Conservation (phyloP, 2,888 invertebrate genomes). For the Rhorus exstirpatorius region DNA sequence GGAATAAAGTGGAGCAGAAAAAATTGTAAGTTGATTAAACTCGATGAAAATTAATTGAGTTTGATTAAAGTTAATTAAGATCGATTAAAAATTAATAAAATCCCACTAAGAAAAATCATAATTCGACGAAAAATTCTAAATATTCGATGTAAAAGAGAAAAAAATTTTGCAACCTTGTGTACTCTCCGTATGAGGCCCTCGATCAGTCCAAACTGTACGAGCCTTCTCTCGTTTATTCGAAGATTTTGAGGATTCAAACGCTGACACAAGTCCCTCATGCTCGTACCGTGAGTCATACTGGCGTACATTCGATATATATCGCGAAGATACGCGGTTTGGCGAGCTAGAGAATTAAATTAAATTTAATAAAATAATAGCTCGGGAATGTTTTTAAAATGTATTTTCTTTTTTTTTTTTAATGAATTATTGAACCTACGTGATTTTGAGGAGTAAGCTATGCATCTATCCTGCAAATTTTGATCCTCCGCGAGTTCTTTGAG, state of each 20-base stretch:
- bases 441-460: constrained; percentile 91
- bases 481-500: constrained; percentile 91
- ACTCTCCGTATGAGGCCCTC: constrained; percentile 94
- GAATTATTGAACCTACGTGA: constrained; percentile 87
- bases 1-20: too few species aligned
- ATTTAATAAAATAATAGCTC: too few species aligned
- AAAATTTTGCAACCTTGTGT: constrained; percentile 89
- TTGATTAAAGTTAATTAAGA: too few species aligned
- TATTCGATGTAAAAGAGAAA: background rate
- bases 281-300: constrained; percentile 92
- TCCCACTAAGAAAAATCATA: too few species aligned
- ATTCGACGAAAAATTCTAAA: too few species aligned
- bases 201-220: constrained; percentile 95
- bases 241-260: constrained; percentile 91
- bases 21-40: too few species aligned
- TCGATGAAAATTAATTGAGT: too few species aligned
- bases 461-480: constrained; percentile 90
- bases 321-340: constrained; percentile 89
- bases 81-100: too few species aligned
- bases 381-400: background rate
- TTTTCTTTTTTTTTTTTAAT: background rate
- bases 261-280: constrained; percentile 92
- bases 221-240: constrained; percentile 92
- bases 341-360: constrained; percentile 84
- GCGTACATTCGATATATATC: constrained; percentile 92